phyloP scores from a whole-genome alignment of 2,113 vertebrate species.

The Meleagris gallopavo region DNA sequence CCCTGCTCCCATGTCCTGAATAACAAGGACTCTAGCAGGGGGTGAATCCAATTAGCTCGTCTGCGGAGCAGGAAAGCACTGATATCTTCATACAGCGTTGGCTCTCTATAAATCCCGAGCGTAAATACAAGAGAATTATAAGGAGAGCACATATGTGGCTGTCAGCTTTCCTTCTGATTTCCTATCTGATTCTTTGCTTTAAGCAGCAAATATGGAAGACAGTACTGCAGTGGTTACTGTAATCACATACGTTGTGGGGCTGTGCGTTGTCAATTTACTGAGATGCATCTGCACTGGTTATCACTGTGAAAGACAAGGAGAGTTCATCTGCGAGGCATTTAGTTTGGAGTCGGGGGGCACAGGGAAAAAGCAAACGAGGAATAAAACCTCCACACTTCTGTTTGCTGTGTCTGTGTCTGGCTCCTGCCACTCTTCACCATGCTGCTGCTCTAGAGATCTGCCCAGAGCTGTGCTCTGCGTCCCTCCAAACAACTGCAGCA shows the following conservation, averaged over 20 bases:
- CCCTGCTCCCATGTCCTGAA: background rate
- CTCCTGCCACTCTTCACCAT: background rate
- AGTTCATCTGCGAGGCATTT: background rate
- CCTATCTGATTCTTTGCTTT: background rate
- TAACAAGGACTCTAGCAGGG: background rate
- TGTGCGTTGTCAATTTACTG: background rate
- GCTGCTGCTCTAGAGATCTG: background rate
- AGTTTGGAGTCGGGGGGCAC: background rate
- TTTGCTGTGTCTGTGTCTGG: background rate
- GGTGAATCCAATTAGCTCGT: background rate
- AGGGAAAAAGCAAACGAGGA: background rate
- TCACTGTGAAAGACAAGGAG: background rate
- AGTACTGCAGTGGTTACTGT: background rate
- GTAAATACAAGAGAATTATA: background rate
- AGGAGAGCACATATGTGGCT: background rate
- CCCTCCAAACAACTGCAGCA: background rate
- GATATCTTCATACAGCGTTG: background rate
- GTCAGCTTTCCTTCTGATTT: background rate
- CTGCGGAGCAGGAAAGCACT: background rate
- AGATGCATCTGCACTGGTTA: background rate
- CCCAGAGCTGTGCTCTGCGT: background rate
- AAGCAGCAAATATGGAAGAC: background rate
- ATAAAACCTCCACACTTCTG: accelerated
- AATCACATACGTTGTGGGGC: background rate
- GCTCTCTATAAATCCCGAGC: background rate